These are phyloP conservation scores for Epicampocera succincta DNA, from an alignment of 2,888 invertebrate species.

Conservation along the genomic window DNA sequence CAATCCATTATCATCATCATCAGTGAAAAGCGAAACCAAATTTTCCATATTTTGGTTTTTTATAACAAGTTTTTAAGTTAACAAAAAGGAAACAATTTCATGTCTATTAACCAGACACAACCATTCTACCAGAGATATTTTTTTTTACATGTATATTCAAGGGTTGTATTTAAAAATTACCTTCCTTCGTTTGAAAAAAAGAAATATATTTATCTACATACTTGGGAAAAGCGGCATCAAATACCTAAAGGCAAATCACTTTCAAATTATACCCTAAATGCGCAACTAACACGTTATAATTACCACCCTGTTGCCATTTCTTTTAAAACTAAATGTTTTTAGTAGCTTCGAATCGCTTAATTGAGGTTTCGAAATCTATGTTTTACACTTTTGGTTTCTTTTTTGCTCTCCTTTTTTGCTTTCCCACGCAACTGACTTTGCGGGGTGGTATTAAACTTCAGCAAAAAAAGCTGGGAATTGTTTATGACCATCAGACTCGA, in stretches of 20 bases:
- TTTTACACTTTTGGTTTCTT: neutral
- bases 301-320: slow-evolving; percentile 21
- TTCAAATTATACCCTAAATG: slow-evolving; percentile 67
- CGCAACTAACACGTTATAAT: slow-evolving; percentile 58
- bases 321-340: slow-evolving; percentile 9
- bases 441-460: neutral
- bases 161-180: too few species aligned
- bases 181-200: too few species aligned
- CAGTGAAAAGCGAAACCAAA: too few species aligned
- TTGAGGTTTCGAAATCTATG: neutral
- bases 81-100: too few species aligned
- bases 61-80: too few species aligned
- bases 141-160: too few species aligned
- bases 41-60: too few species aligned
- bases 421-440: neutral
- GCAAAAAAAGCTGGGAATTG: neutral
- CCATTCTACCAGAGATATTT: too few species aligned
- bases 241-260: slow-evolving; percentile 66
- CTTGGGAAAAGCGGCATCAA: neutral
- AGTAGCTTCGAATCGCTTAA: neutral
- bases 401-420: neutral
- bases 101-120: too few species aligned
- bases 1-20: too few species aligned
- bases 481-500: slow-evolving; percentile 13
- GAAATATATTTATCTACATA: neutral